Percentiles rank a stretch among this genome's conserved stretches.
These are phyloP conservation scores for Paelopatides confundens DNA, from an alignment of 53 echinoderm and acorn worm species.

Conservation along the genomic window DNA sequence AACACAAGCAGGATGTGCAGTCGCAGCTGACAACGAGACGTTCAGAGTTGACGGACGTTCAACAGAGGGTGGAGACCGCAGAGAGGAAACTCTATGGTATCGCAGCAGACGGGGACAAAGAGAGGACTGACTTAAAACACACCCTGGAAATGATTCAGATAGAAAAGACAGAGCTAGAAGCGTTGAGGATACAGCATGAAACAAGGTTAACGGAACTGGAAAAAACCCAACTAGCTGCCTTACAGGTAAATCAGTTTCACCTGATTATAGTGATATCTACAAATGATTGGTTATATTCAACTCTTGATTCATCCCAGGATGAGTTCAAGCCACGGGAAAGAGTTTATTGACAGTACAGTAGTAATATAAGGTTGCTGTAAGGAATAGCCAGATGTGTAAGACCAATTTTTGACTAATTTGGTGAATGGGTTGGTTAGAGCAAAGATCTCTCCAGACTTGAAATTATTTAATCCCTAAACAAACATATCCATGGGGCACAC, in stretches of 20 bases:
- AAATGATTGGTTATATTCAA: too few species aligned
- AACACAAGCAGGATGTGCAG: constrained; percentile 63
- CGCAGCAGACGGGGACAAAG: constrained; percentile 74
- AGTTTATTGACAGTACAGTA: too few species aligned
- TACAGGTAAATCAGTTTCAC: constrained; percentile 83
- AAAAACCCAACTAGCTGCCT: constrained; percentile 83
- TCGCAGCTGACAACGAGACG: constrained; percentile 51
- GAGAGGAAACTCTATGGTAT: constrained; percentile 22
- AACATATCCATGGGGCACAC: too few species aligned
- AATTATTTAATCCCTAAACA: too few species aligned
- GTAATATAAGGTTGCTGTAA: too few species aligned
- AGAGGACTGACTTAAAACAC: constrained; percentile 88
- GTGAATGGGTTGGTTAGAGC: too few species aligned
- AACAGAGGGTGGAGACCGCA: constrained; percentile 7
- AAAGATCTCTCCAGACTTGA: too few species aligned
- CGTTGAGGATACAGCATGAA: constrained; percentile 85
- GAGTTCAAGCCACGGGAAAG: too few species aligned
- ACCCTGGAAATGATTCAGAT: constrained; percentile 95
- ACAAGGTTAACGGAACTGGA: constrained; percentile 83
- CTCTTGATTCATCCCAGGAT: too few species aligned
- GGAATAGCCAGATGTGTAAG: too few species aligned
- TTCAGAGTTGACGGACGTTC: constrained; percentile 46
- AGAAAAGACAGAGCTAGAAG: constrained; percentile 96
- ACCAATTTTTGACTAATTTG: too few species aligned
- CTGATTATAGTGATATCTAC: too few species aligned